Evolutionary conservation across 2,888 invertebrate species (phyloP), one percentile per base, ranked within the genome.

Genomic region (Cyclophora punctaria): DNA sequence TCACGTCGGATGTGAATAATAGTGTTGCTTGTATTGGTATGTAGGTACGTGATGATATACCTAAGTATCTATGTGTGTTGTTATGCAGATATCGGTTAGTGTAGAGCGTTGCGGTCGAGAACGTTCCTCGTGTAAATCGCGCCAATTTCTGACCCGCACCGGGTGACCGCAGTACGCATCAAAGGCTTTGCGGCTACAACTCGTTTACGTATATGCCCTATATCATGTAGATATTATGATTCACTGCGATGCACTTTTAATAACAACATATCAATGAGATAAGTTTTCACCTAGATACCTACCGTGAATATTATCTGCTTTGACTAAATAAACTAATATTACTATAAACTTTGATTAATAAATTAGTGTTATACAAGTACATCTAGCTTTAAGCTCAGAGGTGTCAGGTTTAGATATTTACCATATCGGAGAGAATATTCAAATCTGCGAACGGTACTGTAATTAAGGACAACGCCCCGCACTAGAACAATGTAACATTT

Each of bases 101-200:
- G 20, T 20, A 20, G 20, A 20, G 57, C 61, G 51, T 55, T 74
- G 74, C 66, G 75, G 75, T 74, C 64, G 58, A 59, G 52, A 73
- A 60, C 72, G 69, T 68, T 73, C 63, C 71, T 74, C 65, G 74
- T 78, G 75, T 75, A 80, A 80, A 81, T 82, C 75, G 73, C 71
- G 71, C 78, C 80, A 83, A 83, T 84, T 80, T 78, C 83, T 78
- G 80, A 77, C 82, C 83, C 80, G 76, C 74, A 78, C 75, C 61
- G 73, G 61, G 61, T 64, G 72, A 84, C 87, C 86, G 75, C 86
- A 85, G 73, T 73, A 78, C 82, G 80, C 83, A 78, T 83, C 82
- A 82, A 85, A 86, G 84, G 80, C 76, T 80, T 80, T 84, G 83
- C 77, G 77, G 76, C 67, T 20, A 20, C 56, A 62, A 48, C 63